A percentile compares a stretch with the other conserved stretches of the same genome.
Evolutionary conservation across 2,797 vertebrate genomes (phyloP).

Genomic region (Leptatherina wallacei): DNA sequence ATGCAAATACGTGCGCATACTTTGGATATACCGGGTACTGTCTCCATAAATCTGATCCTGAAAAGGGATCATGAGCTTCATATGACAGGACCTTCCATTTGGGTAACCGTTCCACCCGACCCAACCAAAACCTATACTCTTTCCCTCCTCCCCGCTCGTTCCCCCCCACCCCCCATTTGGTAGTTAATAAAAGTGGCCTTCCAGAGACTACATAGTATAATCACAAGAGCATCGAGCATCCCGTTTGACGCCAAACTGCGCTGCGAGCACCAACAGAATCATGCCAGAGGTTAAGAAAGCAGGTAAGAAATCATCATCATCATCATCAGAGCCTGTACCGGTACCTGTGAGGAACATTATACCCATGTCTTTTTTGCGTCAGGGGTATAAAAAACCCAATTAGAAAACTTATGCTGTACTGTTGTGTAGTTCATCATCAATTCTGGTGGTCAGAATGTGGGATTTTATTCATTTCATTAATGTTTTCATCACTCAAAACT

Average conservation of each 20-base stretch:
- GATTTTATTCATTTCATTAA: background rate
- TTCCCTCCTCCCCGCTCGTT: constrained; percentile 10
- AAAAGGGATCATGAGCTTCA: constrained; percentile 63
- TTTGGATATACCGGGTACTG: constrained; percentile 47
- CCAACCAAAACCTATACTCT: constrained; percentile 36
- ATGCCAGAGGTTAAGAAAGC: constrained; percentile 78
- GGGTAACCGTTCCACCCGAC: constrained; percentile 37
- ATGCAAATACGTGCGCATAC: constrained; percentile 46
- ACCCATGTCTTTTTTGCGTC: background rate
- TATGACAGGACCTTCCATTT: constrained; percentile 61
- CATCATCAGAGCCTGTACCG: background rate
- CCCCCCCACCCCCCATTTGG: constrained; percentile 33
- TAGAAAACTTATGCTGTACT: background rate
- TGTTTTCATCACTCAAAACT: background rate
- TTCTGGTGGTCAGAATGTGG: background rate
- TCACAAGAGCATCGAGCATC: constrained; percentile 4
- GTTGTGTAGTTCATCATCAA: background rate
- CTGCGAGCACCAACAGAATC: constrained; percentile 45
- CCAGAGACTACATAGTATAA: constrained; percentile 10
- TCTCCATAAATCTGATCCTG: constrained; percentile 55
- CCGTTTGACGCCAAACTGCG: constrained; percentile 36
- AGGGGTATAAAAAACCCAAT: background rate
- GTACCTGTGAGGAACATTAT: background rate
- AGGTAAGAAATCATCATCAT: constrained; percentile 67
- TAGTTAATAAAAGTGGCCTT: constrained; percentile 78